Evolutionary conservation across 2,888 invertebrate genomes (phyloP), one percentile per base, ranked within the genome.

Genomic region (Aspidiotus rigidus): DNA sequence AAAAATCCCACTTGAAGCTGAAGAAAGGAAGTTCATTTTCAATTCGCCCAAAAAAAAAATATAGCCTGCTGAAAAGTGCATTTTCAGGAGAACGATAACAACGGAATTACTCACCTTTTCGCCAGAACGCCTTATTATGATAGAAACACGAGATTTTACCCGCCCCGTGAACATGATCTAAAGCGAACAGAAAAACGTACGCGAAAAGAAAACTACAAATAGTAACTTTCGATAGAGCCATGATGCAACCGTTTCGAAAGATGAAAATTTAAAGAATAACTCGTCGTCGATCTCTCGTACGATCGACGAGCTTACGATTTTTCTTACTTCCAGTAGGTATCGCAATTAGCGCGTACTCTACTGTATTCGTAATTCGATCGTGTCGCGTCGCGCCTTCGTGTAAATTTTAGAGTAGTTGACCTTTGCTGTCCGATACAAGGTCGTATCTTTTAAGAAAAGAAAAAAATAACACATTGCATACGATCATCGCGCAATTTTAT

Each of bases 131-230:
- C 77, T 82, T 84, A 78, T 85, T 85, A 78, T 88, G 85, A 79
- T 87, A 88, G 77, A 84, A 88, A 77, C 88, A 88, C 75, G 88
- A 79, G 62, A 87, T 84, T 79, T 86, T 87, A 75, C 69, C 63
- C 40, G 62, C 40, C 1, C 62, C 69, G 13, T 63, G 42, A 16
- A 69, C 69, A 62, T 69, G 15, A 44, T 40, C 15, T 9, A 61
- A 41, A n/a, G 57, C 39, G 15, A 56, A 59, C 49, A 67, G 44
- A 64, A 13, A 49, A 13, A 59, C 17, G 28, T 3, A 17, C 2
- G 59, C 28, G 7, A 39, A 9, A 17, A 59, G 28, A 59, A 59
- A 59, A 17, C 8, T 13, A 9, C 17, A 28, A 59, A 59, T 39
- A 16, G n/a, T 56, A 2, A 16, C 3, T 15, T 56, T 56, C 7